Evolutionary conservation across 92 coral and sea anemone genomes (phyloP).

Genomic region (Diadumene lineata): DNA sequence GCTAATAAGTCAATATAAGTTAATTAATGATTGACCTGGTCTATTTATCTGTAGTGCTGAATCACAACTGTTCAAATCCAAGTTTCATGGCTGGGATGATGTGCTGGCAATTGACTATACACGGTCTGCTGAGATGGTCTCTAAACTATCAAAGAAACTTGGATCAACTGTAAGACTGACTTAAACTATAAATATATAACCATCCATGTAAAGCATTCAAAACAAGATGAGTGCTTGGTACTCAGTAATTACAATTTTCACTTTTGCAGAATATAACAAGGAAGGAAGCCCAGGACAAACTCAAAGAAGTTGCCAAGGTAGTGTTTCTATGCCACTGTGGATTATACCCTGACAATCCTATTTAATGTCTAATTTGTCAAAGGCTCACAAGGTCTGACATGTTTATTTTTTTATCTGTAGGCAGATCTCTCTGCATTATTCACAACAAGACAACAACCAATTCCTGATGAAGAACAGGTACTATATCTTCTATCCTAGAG

Average conservation of each 20-base stretch:
- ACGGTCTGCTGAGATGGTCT: slow-evolving; percentile 91
- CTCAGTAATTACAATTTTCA: not conserved
- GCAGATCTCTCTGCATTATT: slow-evolving; percentile 93
- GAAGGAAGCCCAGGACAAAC: slow-evolving; percentile 78
- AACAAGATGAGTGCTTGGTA: too few species aligned
- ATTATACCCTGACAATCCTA: too few species aligned
- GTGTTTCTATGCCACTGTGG: too few species aligned
- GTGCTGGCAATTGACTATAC: slow-evolving; percentile 97
- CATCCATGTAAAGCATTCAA: not conserved
- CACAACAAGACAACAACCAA: slow-evolving; percentile 94
- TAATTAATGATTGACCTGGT: not conserved
- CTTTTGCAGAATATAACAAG: slow-evolving; percentile 72
- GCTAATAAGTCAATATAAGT: too few species aligned
- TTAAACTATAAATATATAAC: too few species aligned
- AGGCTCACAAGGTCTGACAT: not conserved
- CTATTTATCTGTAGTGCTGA: slow-evolving; percentile 68
- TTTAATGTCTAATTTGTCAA: not conserved
- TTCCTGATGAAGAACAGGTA: slow-evolving; percentile 95
- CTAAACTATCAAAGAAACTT: slow-evolving; percentile 77
- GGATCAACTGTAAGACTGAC: slow-evolving; percentile 69
- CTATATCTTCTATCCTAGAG: too few species aligned
- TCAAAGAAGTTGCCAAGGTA: slow-evolving; percentile 84
- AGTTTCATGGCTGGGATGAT: slow-evolving; percentile 97
- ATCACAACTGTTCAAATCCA: slow-evolving; percentile 96
- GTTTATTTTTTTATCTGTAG: slow-evolving; percentile 23